Percentiles rank a stretch among this genome's conserved stretches.
These are phyloP conservation scores for Silvanus unidentatus DNA, from an alignment of 2,888 invertebrate species.

Conservation along the genomic window DNA sequence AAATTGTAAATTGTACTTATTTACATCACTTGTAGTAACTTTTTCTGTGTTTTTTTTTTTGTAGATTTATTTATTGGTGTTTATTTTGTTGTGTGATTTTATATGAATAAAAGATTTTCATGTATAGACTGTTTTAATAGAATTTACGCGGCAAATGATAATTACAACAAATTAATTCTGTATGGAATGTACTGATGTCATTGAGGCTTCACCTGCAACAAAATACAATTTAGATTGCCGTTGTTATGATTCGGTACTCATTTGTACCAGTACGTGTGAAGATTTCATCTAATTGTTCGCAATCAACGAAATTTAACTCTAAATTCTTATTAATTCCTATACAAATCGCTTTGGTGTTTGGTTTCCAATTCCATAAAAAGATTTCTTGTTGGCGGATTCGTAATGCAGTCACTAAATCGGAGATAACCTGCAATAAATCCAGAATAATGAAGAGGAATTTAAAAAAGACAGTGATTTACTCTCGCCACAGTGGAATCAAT, in stretches of 20 bases:
- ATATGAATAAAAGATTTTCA: no score
- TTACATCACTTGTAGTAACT: no score
- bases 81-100: no score
- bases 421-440: slow-evolving; percentile 48
- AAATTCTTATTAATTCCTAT: slow-evolving; percentile 33
- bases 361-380: slow-evolving; percentile 49
- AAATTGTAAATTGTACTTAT: slow-evolving; percentile 27
- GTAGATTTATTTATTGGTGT: no score
- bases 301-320: slow-evolving; percentile 29
- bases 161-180: no score
- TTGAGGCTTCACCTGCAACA: no score
- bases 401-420: slow-evolving; percentile 51
- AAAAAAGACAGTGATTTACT: slow-evolving; percentile 40
- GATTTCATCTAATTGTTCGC: slow-evolving; percentile 27
- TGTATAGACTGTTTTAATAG: no score
- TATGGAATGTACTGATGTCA: no score
- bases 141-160: no score
- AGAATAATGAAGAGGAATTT: slow-evolving; percentile 1
- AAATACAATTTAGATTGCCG: no score
- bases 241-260: no score
- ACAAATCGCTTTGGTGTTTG: slow-evolving; percentile 39
- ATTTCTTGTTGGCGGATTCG: slow-evolving; percentile 47
- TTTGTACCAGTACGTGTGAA: slow-evolving; percentile 20
- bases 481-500: slow-evolving; percentile 59
- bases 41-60: no score